Conservation (phyloP, 35 echinoderm and acorn worm genomes). For the Acanthaster planci region DNA sequence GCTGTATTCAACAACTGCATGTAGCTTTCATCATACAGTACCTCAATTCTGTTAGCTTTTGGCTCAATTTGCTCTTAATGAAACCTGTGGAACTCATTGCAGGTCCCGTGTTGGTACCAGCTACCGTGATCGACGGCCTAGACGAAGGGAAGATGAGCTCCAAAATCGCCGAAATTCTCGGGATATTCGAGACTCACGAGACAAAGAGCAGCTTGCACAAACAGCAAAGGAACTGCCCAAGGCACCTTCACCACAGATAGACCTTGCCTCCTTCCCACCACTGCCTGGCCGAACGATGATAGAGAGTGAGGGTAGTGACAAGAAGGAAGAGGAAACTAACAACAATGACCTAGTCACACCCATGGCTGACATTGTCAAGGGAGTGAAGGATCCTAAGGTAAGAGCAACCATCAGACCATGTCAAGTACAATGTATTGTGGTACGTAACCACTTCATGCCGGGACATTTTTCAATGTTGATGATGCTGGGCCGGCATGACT, state of each 20-base stretch:
- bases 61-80: too few relatives aligned
- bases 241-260: slow-evolving; percentile 65
- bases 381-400: slow-evolving; percentile 92
- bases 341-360: slow-evolving; percentile 63
- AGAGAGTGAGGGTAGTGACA: slow-evolving; percentile 49
- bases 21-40: too few relatives aligned
- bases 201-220: background rate
- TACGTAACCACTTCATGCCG: background rate
- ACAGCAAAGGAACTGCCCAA: slow-evolving; percentile 48
- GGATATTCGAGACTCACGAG: slow-evolving; percentile 14
- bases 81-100: too few relatives aligned
- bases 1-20: too few relatives aligned
- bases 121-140: slow-evolving; percentile 3
- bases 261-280: slow-evolving; percentile 82
- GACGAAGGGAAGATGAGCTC: slow-evolving; percentile 22
- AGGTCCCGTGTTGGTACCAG: background rate
- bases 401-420: background rate
- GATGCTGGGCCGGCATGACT: too few relatives aligned
- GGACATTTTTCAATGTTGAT: too few relatives aligned
- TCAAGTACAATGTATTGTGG: background rate
- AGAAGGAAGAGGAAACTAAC: slow-evolving; percentile 64
- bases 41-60: too few relatives aligned
- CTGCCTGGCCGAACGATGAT: slow-evolving; percentile 64
- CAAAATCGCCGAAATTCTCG: slow-evolving; percentile 25
- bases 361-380: slow-evolving; percentile 91